These are phyloP conservation scores for Odontomachus brunneus DNA, from an alignment of 1,140 invertebrate species.

Conservation along the genomic window DNA sequence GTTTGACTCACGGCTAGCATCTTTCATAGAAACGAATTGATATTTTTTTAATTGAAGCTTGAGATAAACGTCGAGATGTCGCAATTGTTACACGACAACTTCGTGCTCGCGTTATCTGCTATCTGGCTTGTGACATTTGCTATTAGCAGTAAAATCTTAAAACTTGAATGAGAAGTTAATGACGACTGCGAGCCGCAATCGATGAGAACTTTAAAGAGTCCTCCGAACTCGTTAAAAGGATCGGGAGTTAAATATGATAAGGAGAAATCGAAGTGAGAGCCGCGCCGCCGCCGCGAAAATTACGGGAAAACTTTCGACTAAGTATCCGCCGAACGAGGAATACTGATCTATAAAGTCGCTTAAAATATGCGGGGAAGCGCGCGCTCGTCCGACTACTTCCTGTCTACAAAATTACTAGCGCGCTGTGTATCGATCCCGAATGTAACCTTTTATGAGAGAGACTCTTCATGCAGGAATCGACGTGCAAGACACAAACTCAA, in stretches of 20 bases:
- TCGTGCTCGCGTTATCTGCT: slow-evolving; percentile 22
- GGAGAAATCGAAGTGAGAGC: slow-evolving; percentile 38
- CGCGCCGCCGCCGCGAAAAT: slow-evolving; percentile 20
- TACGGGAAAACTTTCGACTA: slow-evolving; percentile 39
- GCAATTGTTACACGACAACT: slow-evolving; percentile 23
- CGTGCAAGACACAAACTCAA: background rate
- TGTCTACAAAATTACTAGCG: slow-evolving; percentile 7
- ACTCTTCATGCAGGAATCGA: background rate
- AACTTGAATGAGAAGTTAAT: slow-evolving; percentile 50
- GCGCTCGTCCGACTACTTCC: background rate
- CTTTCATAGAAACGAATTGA: too few relatives aligned
- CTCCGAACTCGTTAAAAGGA: slow-evolving; percentile 60
- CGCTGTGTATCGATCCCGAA: background rate
- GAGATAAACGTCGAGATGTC: background rate
- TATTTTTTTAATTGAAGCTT: too few relatives aligned
- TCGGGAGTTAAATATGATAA: slow-evolving; percentile 64
- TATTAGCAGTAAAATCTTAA: slow-evolving; percentile 49
- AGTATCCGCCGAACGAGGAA: slow-evolving; percentile 20
- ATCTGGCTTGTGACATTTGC: slow-evolving; percentile 30
- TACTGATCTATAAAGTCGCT: slow-evolving; percentile 36
- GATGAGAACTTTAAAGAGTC: slow-evolving; percentile 56
- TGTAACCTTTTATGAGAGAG: background rate
- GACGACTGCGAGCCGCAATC: slow-evolving; percentile 36
- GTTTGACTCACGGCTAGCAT: too few relatives aligned
- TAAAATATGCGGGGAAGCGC: slow-evolving; percentile 20